Evolutionary conservation across 1,140 invertebrate species (phyloP).

Genomic region (Apis florea): DNA sequence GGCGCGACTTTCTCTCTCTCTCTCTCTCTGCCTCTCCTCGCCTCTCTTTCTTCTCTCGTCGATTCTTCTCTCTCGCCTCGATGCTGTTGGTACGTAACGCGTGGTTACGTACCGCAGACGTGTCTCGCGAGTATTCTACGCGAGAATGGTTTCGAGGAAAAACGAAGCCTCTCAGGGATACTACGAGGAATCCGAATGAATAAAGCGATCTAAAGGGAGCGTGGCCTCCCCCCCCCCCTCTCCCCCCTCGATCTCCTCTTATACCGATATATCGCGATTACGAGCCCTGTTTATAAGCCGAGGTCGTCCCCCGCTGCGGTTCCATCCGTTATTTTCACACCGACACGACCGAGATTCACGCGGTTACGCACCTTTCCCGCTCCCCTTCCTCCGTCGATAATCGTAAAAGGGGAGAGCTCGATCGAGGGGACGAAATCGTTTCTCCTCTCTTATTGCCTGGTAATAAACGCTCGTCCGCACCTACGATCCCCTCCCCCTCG

Average conservation of each 20-base stretch:
- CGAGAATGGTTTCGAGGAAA: constrained; percentile 1
- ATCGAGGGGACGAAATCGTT: background rate
- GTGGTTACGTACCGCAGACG: background rate
- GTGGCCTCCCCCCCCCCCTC: too few species aligned
- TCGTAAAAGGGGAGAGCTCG: background rate
- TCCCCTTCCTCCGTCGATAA: background rate
- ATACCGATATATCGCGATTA: constrained; percentile 26
- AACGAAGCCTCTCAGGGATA: background rate
- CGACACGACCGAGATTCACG: constrained; percentile 6
- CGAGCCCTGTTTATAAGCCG: constrained; percentile 21
- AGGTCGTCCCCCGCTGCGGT: background rate
- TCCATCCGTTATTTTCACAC: constrained; percentile 33
- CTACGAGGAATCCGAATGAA: background rate
- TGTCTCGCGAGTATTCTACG: background rate
- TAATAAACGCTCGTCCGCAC: background rate
- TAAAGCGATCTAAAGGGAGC: constrained; percentile 17
- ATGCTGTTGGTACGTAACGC: background rate
- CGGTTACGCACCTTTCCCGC: background rate
- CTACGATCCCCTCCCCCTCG: background rate
- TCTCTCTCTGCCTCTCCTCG: background rate
- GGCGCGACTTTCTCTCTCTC: constrained; percentile 12
- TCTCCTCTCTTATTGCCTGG: background rate
- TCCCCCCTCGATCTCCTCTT: background rate
- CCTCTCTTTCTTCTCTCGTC: background rate
- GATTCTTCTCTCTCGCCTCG: background rate